Percentiles rank a stretch among this genome's conserved stretches.
Conservation (phyloP, 2,113 vertebrate species). For the Pluvialis apricaria region DNA sequence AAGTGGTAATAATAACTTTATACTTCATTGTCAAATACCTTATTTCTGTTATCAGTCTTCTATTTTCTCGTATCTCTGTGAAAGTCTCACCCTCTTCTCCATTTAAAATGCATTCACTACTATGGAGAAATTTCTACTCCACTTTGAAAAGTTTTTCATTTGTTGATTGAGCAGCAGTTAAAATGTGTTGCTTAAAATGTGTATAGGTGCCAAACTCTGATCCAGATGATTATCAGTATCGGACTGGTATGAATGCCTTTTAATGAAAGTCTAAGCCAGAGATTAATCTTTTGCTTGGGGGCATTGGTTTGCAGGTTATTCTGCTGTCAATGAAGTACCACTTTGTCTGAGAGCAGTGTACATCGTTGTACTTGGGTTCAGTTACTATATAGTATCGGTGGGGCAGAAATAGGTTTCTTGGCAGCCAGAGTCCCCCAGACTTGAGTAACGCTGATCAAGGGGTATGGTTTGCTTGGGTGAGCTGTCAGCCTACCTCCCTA, state of each 20-base stretch:
- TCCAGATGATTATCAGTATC: background rate
- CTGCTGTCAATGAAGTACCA: background rate
- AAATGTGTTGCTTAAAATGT: background rate
- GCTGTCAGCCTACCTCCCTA: background rate
- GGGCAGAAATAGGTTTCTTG: background rate
- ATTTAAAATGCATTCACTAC: background rate
- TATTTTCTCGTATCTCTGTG: background rate
- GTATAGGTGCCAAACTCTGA: background rate
- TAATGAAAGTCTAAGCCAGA: background rate
- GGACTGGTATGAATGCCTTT: background rate
- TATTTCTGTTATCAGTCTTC: background rate
- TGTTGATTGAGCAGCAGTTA: background rate
- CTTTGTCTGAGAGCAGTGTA: background rate
- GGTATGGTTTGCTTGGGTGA: background rate
- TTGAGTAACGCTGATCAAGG: background rate
- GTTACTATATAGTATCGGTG: accelerated
- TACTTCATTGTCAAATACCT: background rate
- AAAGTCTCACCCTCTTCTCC: background rate
- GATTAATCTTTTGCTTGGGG: background rate
- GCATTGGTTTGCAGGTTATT: background rate
- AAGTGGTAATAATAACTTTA: background rate
- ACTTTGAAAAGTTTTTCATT: background rate
- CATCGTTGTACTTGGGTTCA: background rate
- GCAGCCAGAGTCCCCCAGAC: background rate
- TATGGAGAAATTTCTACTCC: background rate